Conservation (phyloP, 2,113 vertebrate species). For the Nyctibius bracteatus region DNA sequence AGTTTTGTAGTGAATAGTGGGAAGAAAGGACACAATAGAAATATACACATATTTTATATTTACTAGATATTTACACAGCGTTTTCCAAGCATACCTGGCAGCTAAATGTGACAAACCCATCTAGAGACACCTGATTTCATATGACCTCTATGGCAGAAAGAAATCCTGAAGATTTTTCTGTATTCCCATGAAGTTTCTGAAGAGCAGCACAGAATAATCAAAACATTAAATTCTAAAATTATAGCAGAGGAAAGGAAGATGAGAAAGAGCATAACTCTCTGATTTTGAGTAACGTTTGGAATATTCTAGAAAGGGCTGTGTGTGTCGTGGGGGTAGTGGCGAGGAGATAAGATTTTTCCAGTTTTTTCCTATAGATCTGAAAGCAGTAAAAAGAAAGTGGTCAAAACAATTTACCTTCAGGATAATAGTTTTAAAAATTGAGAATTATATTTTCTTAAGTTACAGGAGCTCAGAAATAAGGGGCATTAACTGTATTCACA, state of each 20-base stretch:
- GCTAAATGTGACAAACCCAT: not conserved
- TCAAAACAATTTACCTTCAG: not conserved
- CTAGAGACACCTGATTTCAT: not conserved
- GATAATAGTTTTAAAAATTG: not conserved
- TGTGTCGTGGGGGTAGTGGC: fast-evolving
- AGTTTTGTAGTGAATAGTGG: not conserved
- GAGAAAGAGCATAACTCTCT: not conserved
- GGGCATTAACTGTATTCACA: not conserved
- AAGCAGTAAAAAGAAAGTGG: not conserved
- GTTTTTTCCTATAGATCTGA: not conserved
- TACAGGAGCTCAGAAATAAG: not conserved
- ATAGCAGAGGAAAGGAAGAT: not conserved
- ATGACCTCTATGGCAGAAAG: not conserved
- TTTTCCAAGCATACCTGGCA: not conserved
- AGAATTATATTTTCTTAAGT: not conserved
- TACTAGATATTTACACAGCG: not conserved
- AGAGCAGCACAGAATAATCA: not conserved
- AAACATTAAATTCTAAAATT: not conserved
- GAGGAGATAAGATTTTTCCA: not conserved
- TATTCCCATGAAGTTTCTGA: not conserved
- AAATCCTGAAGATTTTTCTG: not conserved
- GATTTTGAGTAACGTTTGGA: not conserved
- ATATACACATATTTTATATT: not conserved
- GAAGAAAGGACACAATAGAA: not conserved
- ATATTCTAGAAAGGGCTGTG: not conserved